Evolutionary conservation across 2,113 vertebrate species (phyloP), one percentile per base, ranked within the genome.

Genomic region (Gorsachius goisagi): DNA sequence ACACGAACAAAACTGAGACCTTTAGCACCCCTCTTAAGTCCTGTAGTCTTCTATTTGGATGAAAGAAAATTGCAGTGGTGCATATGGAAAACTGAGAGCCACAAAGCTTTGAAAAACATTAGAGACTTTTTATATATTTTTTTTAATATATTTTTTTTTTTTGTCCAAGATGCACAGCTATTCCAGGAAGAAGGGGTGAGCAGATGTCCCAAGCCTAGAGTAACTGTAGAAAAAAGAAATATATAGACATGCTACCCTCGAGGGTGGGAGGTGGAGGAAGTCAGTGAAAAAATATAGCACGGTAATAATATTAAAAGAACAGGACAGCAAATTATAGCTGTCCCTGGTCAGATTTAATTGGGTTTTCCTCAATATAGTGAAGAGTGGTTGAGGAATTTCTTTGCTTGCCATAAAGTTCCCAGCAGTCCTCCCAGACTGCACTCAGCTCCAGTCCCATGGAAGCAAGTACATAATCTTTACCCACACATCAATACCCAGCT

Each of bases 311-410:
- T 73, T 66, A 83, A 73, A 97, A 96, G 89, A 95, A 85, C 59
- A 85, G 89, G 81, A 89, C 75, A 87, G 66, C 80, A 93, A 93
- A 97, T 97, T 96, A 96, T 91, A 94, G 83, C 35, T 75, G 85
- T 96, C 92, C 75, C 74, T 90, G 89, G 87, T 94, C 89, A 96
- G 82, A 94, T 97, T 97, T 98, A 97, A 97, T 97, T 95, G 96
- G 62, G 89, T 92, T 95, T 95, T 95, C 85, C 78, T 85, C 22
- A 26, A 50, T 90, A 79, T 58, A 93, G 85, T 68, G 78, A 78
- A 90, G 90, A 82, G 75, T 83, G 56, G 41, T 47, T 93, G 92
- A 97, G 79, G 92, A 97, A 97, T 96, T 96, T 93, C 91, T 96
- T 79, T 73, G 59, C 90, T 96, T 97, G 93, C 96, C 93, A 91